These are phyloP conservation scores for Petrocephalus schoutedeni DNA, from an alignment of 2,797 vertebrate species.

Conservation along the genomic window DNA sequence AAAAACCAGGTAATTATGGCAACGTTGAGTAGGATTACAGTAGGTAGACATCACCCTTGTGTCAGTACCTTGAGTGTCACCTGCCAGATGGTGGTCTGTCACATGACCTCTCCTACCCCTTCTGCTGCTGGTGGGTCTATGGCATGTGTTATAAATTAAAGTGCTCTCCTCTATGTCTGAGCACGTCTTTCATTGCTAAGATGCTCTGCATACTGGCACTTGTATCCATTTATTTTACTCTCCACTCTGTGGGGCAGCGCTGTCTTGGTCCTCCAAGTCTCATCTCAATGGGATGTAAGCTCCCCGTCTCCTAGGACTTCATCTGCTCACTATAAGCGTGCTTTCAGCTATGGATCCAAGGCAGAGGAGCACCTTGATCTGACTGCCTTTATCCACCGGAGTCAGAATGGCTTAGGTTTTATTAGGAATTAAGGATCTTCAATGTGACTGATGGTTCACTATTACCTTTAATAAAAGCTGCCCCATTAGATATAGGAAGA, in stretches of 20 bases:
- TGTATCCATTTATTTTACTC: neutral
- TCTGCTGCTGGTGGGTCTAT: neutral
- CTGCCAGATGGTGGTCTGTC: neutral
- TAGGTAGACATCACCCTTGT: neutral
- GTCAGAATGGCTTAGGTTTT: neutral
- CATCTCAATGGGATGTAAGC: constrained; percentile 19
- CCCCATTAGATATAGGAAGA: neutral
- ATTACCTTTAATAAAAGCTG: neutral
- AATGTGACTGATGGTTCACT: neutral
- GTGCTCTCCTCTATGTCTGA: neutral
- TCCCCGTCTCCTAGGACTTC: neutral
- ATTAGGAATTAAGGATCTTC: neutral
- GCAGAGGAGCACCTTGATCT: neutral
- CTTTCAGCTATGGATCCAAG: neutral
- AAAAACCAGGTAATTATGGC: neutral
- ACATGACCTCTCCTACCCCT: neutral
- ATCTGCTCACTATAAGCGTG: neutral
- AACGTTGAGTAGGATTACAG: neutral
- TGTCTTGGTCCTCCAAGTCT: neutral
- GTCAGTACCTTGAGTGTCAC: neutral
- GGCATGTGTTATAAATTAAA: constrained; percentile 16
- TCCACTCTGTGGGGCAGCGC: neutral
- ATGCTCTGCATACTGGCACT: neutral
- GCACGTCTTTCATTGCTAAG: neutral
- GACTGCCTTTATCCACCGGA: neutral